Percentiles rank a stretch among this genome's conserved stretches.
Evolutionary conservation across 2,113 vertebrate genomes (phyloP).

Genomic region (Phaetusa simplex): DNA sequence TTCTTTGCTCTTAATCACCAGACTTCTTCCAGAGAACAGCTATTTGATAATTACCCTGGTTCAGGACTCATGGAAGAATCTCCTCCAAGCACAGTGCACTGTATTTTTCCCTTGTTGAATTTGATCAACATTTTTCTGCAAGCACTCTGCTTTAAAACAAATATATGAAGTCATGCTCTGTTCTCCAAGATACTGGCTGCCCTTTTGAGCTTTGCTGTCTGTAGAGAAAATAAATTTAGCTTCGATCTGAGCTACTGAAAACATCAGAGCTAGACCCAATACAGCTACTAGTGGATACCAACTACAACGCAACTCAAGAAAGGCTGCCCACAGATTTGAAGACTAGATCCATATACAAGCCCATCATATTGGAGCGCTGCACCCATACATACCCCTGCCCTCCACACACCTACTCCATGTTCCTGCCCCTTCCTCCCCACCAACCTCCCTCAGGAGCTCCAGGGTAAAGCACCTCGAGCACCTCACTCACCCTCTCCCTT

Average conservation of each 20-base stretch:
- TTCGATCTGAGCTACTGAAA: not conserved
- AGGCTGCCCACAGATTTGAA: not conserved
- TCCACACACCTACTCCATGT: not conserved
- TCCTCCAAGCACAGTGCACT: not conserved
- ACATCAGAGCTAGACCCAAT: not conserved
- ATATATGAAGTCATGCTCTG: not conserved
- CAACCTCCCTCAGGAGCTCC: not conserved
- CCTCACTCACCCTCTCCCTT: not conserved
- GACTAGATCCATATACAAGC: not conserved
- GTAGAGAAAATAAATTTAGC: not conserved
- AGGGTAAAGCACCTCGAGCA: not conserved
- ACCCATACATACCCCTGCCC: not conserved
- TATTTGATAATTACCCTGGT: not conserved
- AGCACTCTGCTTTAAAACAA: not conserved
- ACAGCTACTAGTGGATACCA: not conserved
- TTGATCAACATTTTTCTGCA: not conserved
- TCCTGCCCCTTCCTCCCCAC: not conserved
- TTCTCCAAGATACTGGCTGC: not conserved
- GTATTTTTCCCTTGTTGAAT: not conserved
- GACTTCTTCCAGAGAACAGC: not conserved
- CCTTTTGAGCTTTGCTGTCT: not conserved
- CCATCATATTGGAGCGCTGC: accelerated
- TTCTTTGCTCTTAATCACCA: not conserved
- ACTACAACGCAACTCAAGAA: not conserved
- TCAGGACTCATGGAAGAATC: not conserved